Base-by-base conservation (phyloP, 2,888 invertebrate genomes). In the Molanna angustata region DNA sequence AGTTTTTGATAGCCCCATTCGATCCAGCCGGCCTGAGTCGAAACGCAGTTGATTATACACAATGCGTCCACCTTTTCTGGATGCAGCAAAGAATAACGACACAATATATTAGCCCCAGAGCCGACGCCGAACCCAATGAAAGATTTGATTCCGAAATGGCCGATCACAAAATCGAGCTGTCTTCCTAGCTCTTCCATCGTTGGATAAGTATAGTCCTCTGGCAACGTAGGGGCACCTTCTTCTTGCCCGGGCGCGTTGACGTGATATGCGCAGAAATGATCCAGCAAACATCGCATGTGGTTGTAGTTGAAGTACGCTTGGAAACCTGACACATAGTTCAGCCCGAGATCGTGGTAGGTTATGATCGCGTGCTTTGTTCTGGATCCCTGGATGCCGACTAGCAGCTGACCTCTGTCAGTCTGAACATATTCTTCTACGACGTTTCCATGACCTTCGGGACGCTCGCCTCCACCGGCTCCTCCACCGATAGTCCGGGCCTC, bases 1-100 rank as follows among this genome's bases (percentile, higher is more conserved):
- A 97, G 83, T 78, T 98, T 99, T 75, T 99, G 97, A 70, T 98
- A 98, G 37, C 95, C 93, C 98, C 98, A 99, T 72, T 99, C 99
- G 60, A 96, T 92, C 99, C 99, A 99, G 13, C 98, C 96, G 13
- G 96, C 89, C 67, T 88, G 88, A 55, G 92, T 92, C 18, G 94
- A 93, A 6, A 90, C 88, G 67, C 95, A 93, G 71, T 99, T 99
- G 63, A 99, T 85, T 63, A 98, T 79, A 65, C 93, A 90, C 58
- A 99, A 76, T 4, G 94, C 96, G 64, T 93, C 91, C 37, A 96
- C 86, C 73, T 87, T 88, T 62, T 90, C 87, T 20, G 95, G 92
- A 70, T 92, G 85, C 58, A 78, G 79, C 55, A 95, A 79, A 49
- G 96, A 89, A 69, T 93, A 98, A 62, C 99, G 86, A 42, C 93